Conservation (phyloP, 2,888 invertebrate species). For the Drosophila antonietae region DNA sequence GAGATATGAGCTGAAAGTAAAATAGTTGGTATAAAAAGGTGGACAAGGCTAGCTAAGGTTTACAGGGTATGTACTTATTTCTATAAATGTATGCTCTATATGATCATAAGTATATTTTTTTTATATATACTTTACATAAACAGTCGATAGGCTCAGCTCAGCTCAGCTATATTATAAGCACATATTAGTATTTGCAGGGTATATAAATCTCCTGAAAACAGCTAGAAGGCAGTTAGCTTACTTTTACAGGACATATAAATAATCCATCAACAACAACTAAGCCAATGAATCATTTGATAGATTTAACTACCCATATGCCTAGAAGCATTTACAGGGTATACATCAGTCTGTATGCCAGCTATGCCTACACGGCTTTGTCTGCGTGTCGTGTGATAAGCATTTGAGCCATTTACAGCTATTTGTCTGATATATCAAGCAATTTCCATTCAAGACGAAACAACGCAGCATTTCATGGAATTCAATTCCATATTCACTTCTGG, state of each 20-base stretch:
- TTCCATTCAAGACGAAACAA: background rate
- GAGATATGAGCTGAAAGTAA: background rate
- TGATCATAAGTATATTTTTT: background rate
- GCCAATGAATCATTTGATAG: background rate
- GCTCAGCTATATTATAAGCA: background rate
- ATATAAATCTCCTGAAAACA: background rate
- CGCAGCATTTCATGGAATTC: slow-evolving; percentile 6
- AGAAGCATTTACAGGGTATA: background rate
- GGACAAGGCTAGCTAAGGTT: background rate
- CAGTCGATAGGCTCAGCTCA: background rate
- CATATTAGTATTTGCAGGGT: background rate
- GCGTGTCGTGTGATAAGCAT: slow-evolving; percentile 58
- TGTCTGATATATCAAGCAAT: slow-evolving; percentile 36
- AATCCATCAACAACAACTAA: background rate
- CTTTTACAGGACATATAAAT: background rate
- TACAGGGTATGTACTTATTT: slow-evolving; percentile 5
- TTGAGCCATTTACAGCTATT: slow-evolving; percentile 57
- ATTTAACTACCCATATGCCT: background rate
- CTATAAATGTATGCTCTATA: background rate
- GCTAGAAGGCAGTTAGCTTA: background rate
- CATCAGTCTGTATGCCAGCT: background rate
- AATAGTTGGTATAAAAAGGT: background rate
- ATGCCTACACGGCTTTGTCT: background rate
- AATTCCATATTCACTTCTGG: slow-evolving; percentile 38
- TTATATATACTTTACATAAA: background rate